Conservation (phyloP, 1,140 invertebrate species). For the Solen grandis region DNA sequence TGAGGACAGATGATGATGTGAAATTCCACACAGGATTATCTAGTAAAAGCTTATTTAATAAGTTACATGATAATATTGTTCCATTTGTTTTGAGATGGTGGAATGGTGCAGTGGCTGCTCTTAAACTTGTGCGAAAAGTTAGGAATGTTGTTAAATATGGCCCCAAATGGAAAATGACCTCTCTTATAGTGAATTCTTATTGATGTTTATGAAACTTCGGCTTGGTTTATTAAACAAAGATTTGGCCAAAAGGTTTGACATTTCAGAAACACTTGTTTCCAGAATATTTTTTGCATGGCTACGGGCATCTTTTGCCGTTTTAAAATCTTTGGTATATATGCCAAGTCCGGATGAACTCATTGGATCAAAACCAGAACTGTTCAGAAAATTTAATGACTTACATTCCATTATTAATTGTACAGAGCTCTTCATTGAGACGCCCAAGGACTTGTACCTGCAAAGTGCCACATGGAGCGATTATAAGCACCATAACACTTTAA, state of each 20-base stretch:
- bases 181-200: conserved; percentile 6
- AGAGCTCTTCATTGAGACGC: not conserved
- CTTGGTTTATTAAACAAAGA: not conserved
- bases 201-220: conserved; percentile 4
- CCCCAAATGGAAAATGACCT: conserved; percentile 9
- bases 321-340: not conserved
- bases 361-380: conserved; percentile 21
- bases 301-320: not conserved
- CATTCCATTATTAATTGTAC: conserved; percentile 10
- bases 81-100: not conserved
- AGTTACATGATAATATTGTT: not conserved
- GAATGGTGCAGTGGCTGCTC: not conserved
- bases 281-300: conserved; percentile 7
- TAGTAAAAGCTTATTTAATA: not conserved
- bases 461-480: conserved; percentile 27
- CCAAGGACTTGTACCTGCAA: conserved; percentile 10
- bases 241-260: conserved; percentile 2
- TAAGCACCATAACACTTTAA: conserved; percentile 35
- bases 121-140: not conserved
- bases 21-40: not conserved
- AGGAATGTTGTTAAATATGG: not conserved
- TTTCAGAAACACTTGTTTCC: not conserved
- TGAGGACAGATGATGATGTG: not conserved
- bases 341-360: conserved; percentile 15
- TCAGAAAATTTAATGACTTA: not conserved